Evolutionary conservation across 1,140 invertebrate genomes (phyloP).

Genomic region (Phthorimaea operculella): DNA sequence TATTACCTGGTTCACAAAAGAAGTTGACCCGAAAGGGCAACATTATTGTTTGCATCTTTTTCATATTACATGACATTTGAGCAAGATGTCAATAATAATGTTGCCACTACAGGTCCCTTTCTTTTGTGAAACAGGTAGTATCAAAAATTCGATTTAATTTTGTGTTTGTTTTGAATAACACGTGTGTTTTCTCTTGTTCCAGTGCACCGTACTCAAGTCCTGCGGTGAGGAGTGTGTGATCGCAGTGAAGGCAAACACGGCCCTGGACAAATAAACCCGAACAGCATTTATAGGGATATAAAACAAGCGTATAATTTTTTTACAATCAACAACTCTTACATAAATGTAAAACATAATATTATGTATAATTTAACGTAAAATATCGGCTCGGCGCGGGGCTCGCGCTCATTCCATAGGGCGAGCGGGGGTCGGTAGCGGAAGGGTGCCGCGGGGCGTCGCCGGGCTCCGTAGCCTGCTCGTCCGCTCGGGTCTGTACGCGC

Average conservation of each 20-base stretch:
- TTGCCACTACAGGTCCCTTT: too few relatives aligned
- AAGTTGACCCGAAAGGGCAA: too few relatives aligned
- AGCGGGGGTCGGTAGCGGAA: too few relatives aligned
- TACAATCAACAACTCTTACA: conserved; percentile 66
- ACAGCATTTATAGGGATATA: conserved; percentile 64
- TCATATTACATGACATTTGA: too few relatives aligned
- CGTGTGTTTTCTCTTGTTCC: conserved; percentile 46
- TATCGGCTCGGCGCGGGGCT: conserved; percentile 37
- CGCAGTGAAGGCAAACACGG: conserved; percentile 93
- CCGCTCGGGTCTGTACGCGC: background rate
- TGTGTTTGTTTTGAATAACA: too few relatives aligned
- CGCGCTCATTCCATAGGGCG: conserved; percentile 3
- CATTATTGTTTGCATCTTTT: too few relatives aligned
- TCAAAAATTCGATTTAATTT: too few relatives aligned
- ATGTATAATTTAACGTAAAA: conserved; percentile 66
- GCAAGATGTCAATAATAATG: too few relatives aligned
- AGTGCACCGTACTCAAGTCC: conserved; percentile 92
- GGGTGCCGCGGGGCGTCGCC: too few relatives aligned
- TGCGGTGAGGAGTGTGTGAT: conserved; percentile 94
- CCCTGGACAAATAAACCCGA: conserved; percentile 86
- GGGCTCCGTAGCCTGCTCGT: too few relatives aligned
- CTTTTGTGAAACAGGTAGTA: too few relatives aligned
- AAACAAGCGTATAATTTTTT: conserved; percentile 63
- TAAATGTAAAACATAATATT: conserved; percentile 69
- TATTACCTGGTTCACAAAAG: too few relatives aligned